Base-by-base conservation (phyloP, 2,888 invertebrate species). In the Esperia sulphurella region DNA sequence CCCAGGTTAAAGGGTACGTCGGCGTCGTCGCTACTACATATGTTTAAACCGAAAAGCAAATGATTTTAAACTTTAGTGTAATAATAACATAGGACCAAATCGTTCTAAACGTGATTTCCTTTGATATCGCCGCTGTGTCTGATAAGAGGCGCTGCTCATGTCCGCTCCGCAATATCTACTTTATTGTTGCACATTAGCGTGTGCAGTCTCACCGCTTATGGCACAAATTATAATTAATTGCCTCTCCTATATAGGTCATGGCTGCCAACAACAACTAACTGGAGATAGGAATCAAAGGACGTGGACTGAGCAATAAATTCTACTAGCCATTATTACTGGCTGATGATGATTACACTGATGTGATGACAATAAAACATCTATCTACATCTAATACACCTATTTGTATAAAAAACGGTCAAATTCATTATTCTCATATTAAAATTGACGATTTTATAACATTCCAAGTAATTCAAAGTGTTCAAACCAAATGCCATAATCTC, bases 221-320 rank as follows among this genome's bases (percentile, higher is more conserved):
- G 75, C 61, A 71, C 68, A 74, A 71, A 79, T 73, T 76, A 74
- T 71, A 76, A 79, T 75, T 79, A 73, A 81, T 80, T 70, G 72
- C 63, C 57, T 65, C 33, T 33, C 14, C 57, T 70, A 78, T 73
- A 80, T 79, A 70, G 82, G 79, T 74, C 82, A 83, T 55, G 79
- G 80, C 65, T 74, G 64, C 53, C 54, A 59, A 54, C 48, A 53
- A 49, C 55, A 65, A 64, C 63, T 62, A 66, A 67, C 60, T 65
- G 52, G 58, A 71, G 76, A 80, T 78, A 77, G 66, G 61, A 70
- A 78, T 77, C 77, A 73, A 71, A 73, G 68, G 71, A 70, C 65
- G 54, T 56, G 45, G 52, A 52, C 50, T 48, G 48, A 46, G 48
- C 43, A 54, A 48, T 51, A 49, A 51, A 51, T 30, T 46, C 45